These are phyloP conservation scores for Bovichtus variegatus DNA, from an alignment of 2,797 vertebrate genomes.

Conservation along the genomic window DNA sequence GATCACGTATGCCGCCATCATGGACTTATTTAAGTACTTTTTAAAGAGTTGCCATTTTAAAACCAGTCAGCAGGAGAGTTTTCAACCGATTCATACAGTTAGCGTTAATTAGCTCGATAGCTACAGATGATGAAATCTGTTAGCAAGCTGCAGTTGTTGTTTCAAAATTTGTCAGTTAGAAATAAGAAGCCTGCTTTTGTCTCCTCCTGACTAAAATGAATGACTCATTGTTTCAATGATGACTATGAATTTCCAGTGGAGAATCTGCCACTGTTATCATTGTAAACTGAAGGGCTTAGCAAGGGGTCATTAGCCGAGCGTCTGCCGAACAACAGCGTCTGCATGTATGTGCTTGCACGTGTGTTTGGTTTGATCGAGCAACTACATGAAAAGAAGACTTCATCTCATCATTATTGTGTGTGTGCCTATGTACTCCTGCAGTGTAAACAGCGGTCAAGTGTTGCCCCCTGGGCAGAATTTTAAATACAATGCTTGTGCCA, in stretches of 20 bases:
- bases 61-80: neutral
- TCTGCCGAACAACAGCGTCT: conserved; percentile 33
- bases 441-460: conserved; percentile 64
- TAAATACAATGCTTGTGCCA: conserved; percentile 68
- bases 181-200: neutral
- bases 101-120: neutral
- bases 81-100: neutral
- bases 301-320: neutral
- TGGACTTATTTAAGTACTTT: neutral
- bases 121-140: neutral
- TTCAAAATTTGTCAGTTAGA: neutral
- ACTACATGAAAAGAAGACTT: conserved; percentile 32
- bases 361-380: conserved; percentile 21
- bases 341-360: neutral
- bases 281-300: neutral
- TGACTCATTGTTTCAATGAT: neutral
- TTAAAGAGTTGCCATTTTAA: neutral
- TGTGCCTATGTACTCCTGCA: conserved; percentile 41
- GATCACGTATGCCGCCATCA: neutral
- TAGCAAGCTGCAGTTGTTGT: neutral
- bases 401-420: conserved; percentile 23
- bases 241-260: neutral
- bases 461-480: conserved; percentile 57
- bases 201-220: neutral
- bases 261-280: neutral